These are phyloP conservation scores for Dorcus hopei DNA, from an alignment of 2,888 invertebrate species.

Conservation along the genomic window DNA sequence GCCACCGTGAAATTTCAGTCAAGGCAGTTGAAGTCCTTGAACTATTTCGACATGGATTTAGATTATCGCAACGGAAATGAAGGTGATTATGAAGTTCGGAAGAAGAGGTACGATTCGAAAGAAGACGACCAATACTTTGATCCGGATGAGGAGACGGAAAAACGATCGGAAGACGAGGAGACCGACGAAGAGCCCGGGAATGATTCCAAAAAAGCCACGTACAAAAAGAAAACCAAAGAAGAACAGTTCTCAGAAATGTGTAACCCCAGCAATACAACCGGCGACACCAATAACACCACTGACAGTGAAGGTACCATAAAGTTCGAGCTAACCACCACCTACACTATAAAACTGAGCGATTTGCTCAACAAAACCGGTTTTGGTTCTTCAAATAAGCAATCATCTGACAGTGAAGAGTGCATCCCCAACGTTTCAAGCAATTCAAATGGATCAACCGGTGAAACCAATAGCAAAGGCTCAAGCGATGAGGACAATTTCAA, in stretches of 20 bases:
- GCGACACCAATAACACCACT: too few relatives aligned
- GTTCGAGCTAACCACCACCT: too few relatives aligned
- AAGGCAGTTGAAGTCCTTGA: conserved; percentile 3
- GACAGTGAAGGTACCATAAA: too few relatives aligned
- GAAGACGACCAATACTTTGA: neutral
- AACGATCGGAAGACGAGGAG: conserved; percentile 16
- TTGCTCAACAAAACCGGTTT: too few relatives aligned
- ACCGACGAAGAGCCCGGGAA: conserved; percentile 19
- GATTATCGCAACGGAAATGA: conserved; percentile 2
- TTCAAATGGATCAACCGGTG: too few relatives aligned
- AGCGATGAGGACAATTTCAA: too few relatives aligned
- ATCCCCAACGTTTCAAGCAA: neutral
- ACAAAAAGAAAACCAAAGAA: conserved; percentile 16
- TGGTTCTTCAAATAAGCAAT: too few relatives aligned
- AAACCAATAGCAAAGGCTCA: too few relatives aligned
- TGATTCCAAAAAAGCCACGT: conserved; percentile 11
- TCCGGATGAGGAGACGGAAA: neutral
- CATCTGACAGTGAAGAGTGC: neutral
- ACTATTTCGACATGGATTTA: neutral
- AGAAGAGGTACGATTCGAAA: neutral
- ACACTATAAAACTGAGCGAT: too few relatives aligned
- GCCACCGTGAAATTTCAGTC: neutral
- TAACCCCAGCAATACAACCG: too few relatives aligned
- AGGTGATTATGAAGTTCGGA: neutral
- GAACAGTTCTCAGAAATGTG: too few relatives aligned